Evolutionary conservation across 2,113 vertebrate genomes (phyloP), one percentile per base, ranked within the genome.

Genomic region (Callipepla squamata): DNA sequence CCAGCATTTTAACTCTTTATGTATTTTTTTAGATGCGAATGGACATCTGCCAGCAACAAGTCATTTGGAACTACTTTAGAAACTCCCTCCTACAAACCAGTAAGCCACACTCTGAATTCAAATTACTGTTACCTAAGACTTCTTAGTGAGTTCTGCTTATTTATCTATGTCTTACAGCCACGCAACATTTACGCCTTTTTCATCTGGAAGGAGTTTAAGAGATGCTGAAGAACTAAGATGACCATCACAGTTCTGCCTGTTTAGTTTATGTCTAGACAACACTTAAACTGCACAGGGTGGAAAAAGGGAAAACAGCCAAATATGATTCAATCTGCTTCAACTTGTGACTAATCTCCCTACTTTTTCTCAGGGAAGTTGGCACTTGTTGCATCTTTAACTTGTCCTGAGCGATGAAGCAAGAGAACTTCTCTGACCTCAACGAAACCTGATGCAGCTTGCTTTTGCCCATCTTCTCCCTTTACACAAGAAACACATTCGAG

Each of bases 221-320:
- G 73, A 85, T 62, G 85, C 68, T 89, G 73, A 92, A 81, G 58
- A 89, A 50, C 80, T 81, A 88, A 77, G 79, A 95, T 85, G 87
- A 87, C 94, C 94, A 91, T 17, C 19, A 61, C 25, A 3, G 69
- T 38, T 75, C 84, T 91, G 79, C 92, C 83, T 97, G 80, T 95
- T 97, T 93, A 93, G 94, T 85, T 96, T 96, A 85, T 72, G 96
- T 97, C 96, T 97, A 98, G 97, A 97, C 95, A 94, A 96, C 87
- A 95, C 69, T 92, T 63, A 66, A 84, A 91, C 80, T 89, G 92
- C 65, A 94, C 80, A 89, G 91, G 76, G 76, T 77, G 96, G 90
- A 94, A 96, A 96, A 93, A 95, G 81, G 82, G 91, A 96, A 89
- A 94, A 94, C 17, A 74, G 92, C 73, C 92, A 96, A 96, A 94